A percentile compares a stretch with the other conserved stretches of the same genome.
Evolutionary conservation across 2,113 vertebrate species (phyloP).

Genomic region (Platysteira castanea): DNA sequence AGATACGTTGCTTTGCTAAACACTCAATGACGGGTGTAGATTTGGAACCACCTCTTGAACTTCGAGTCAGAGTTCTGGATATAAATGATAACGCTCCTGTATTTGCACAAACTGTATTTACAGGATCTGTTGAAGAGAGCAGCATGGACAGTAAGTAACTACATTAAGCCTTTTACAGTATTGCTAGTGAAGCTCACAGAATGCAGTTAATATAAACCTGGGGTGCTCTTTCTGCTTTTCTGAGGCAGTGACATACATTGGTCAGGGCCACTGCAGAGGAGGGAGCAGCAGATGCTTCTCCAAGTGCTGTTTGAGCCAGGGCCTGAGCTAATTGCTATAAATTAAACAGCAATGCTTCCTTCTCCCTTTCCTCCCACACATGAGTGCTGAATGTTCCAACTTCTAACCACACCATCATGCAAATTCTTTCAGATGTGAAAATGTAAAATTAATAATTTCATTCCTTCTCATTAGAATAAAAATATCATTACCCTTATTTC

Average conservation of each 20-base stretch:
- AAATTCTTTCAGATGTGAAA: constrained; percentile 6
- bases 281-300: neutral
- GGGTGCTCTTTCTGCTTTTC: neutral
- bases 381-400: neutral
- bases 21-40: constrained; percentile 65
- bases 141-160: constrained; percentile 75
- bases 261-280: neutral
- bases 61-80: constrained; percentile 78
- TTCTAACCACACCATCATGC: neutral
- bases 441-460: neutral
- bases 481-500: neutral
- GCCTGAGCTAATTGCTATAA: neutral
- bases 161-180: neutral
- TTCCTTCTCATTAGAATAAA: neutral
- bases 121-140: constrained; percentile 72
- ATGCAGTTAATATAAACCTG: neutral
- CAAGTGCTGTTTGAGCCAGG: neutral
- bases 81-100: constrained; percentile 79
- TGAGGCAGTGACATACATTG: neutral
- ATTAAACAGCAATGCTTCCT: neutral
- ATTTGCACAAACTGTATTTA: constrained; percentile 71
- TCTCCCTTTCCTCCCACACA: neutral
- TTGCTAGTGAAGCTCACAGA: neutral
- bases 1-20: constrained; percentile 75
- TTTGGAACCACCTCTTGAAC: constrained; percentile 73